phyloP scores from a whole-genome alignment of 2,113 vertebrate genomes.

The Strix uralensis region DNA sequence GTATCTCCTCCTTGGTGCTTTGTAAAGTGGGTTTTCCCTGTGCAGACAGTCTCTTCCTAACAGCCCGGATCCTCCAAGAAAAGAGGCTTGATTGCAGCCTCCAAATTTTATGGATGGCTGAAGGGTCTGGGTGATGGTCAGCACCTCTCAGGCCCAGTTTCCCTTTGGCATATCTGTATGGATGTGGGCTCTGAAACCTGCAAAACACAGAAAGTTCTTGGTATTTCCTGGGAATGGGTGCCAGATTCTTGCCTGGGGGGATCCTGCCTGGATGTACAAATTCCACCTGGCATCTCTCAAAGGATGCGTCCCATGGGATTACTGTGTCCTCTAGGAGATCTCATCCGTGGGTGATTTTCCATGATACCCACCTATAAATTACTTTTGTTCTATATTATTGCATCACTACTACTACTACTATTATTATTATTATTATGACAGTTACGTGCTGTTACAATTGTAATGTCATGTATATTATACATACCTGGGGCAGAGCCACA shows the following conservation, averaged over 20 bases:
- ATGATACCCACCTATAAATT: not conserved
- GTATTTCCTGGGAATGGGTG: not conserved
- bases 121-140: not conserved
- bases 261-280: not conserved
- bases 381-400: not conserved
- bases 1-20: not conserved
- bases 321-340: not conserved
- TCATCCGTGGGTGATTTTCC: not conserved
- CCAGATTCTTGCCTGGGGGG: not conserved
- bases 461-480: not conserved
- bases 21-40: not conserved
- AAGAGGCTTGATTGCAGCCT: not conserved
- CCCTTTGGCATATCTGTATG: not conserved
- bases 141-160: not conserved
- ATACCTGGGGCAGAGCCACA: not conserved
- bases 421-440: not conserved
- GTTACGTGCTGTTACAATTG: not conserved
- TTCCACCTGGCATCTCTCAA: not conserved
- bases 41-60: not conserved
- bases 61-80: fast-evolving
- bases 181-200: not conserved
- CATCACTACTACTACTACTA: not conserved
- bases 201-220: fast-evolving
- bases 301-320: not conserved
- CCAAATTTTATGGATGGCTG: not conserved